These are phyloP conservation scores for Caenorhabditis imperialis DNA, from an alignment of 2,888 invertebrate genomes.

Conservation along the genomic window DNA sequence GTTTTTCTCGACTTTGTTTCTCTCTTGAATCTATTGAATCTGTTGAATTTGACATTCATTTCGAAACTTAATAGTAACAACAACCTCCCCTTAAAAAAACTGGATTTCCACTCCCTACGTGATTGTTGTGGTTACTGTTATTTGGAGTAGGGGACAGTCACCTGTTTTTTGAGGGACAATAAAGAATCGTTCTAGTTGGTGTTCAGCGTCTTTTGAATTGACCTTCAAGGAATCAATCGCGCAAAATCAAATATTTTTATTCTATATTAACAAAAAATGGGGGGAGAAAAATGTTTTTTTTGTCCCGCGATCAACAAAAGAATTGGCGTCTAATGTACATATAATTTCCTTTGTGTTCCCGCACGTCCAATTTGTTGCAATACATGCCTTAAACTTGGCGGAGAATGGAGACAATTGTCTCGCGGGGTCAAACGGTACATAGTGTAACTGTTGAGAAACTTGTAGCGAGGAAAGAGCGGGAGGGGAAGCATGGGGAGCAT, in stretches of 20 bases:
- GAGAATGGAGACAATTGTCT: slow-evolving; percentile 11
- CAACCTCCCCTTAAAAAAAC: slow-evolving; percentile 13
- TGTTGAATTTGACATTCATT: too few species aligned
- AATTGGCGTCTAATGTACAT: slow-evolving; percentile 13
- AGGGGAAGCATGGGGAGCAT: slow-evolving; percentile 14
- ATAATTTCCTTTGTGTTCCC: slow-evolving; percentile 37
- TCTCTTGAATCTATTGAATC: too few species aligned
- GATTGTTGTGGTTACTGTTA: slow-evolving; percentile 50
- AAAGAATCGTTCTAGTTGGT: too few species aligned
- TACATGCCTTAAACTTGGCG: slow-evolving; percentile 23
- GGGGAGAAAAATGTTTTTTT: background rate
- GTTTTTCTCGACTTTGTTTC: too few species aligned
- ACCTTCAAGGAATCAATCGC: background rate
- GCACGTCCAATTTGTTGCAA: slow-evolving; percentile 2
- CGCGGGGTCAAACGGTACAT: slow-evolving; percentile 37
- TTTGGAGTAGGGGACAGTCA: slow-evolving; percentile 16
- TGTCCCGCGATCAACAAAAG: slow-evolving; percentile 1
- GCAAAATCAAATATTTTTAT: background rate
- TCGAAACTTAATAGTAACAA: too few species aligned
- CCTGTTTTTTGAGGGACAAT: slow-evolving; percentile 36
- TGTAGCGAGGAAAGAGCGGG: background rate
- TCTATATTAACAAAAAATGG: slow-evolving; percentile 6
- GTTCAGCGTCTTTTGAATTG: too few species aligned
- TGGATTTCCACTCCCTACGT: slow-evolving; percentile 44
- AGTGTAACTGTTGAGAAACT: slow-evolving; percentile 35